Base-by-base conservation (phyloP, 2,797 vertebrate species). In the Megalops cyprinoides region DNA sequence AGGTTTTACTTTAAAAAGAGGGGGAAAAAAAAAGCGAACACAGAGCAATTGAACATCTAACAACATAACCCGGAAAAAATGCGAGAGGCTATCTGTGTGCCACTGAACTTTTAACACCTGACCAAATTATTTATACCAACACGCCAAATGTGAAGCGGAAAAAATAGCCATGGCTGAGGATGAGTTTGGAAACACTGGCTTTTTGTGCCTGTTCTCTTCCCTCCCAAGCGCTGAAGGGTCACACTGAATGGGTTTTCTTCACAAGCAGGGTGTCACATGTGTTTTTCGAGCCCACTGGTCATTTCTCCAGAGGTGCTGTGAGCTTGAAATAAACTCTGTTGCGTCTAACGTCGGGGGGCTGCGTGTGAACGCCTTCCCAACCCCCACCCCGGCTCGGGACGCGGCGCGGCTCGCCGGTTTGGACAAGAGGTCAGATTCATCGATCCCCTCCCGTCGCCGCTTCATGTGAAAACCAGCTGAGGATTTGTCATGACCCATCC, bases 191-290 rank as follows among this genome's bases (percentile, higher is more conserved):
- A 75, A 25, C 49, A 23, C 3, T 5, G 28, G 46, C 34, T 69
- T 37, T 37, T 69, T 42, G 65, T 69, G 65, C 65, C 37, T 20
- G 2, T 6, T 10, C 31, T 15, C 14, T 34, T 14, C 34, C 31
- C 28, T 31, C 25, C 31, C 62, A 9, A 20, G 62, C 6, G 31
- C 62, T 5, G 18, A 67, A 8, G 62, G 62, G 62, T 67, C 62
- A 37, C 14, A 87, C 90, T 91, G 89, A 93, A 91, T 86, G 89
- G 90, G 90, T 44, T 90, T 91, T 88, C 89, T 89, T 88, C 89
- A 88, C 92, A 91, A 90, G 88, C 89, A 86, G 85, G 0, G 86
- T 84, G 90, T 94, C 92, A 92, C 92, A 93, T 93, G 92, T 56
- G 31, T 76, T n/a, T 39, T 67, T 76, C 79, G 46, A 55, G 78